Conservation (phyloP, 2,888 invertebrate species). For the Pandemis heparana region DNA sequence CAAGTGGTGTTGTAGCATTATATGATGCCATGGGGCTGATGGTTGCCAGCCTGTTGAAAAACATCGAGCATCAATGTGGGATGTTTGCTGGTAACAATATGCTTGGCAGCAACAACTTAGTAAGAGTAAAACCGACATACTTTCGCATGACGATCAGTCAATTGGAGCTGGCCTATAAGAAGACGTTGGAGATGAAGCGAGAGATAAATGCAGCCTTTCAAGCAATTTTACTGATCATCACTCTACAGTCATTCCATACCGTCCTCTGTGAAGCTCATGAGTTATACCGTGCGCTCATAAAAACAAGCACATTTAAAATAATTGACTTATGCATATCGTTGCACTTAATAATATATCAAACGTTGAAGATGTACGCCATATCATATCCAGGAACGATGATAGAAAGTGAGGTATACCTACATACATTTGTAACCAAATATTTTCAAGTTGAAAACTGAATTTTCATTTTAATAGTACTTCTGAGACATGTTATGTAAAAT, state of each 20-base stretch:
- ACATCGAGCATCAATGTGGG: slow-evolving; percentile 10
- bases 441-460: not conserved
- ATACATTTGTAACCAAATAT: too few relatives aligned
- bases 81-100: not conserved
- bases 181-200: slow-evolving; percentile 8
- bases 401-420: not conserved
- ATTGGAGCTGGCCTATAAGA: not conserved
- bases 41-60: not conserved
- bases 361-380: slow-evolving; percentile 4
- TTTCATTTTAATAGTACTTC: not conserved
- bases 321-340: not conserved
- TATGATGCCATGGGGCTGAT: slow-evolving; percentile 9
- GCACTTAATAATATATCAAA: slow-evolving; percentile 2
- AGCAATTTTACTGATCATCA: slow-evolving; percentile 7
- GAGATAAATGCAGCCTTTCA: slow-evolving; percentile 9
- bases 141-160: not conserved
- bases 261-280: slow-evolving; percentile 7
- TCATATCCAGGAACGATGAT: not conserved
- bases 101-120: not conserved
- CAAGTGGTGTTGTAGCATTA: slow-evolving; percentile 6
- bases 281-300: slow-evolving; percentile 9
- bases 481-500: not conserved
- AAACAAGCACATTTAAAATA: not conserved
- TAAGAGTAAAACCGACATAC: not conserved
- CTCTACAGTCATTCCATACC: slow-evolving; percentile 2